Evolutionary conservation across 92 coral and sea anemone genomes (phyloP), one percentile per base, ranked within the genome.

Genomic region (Meandrina meandrites): DNA sequence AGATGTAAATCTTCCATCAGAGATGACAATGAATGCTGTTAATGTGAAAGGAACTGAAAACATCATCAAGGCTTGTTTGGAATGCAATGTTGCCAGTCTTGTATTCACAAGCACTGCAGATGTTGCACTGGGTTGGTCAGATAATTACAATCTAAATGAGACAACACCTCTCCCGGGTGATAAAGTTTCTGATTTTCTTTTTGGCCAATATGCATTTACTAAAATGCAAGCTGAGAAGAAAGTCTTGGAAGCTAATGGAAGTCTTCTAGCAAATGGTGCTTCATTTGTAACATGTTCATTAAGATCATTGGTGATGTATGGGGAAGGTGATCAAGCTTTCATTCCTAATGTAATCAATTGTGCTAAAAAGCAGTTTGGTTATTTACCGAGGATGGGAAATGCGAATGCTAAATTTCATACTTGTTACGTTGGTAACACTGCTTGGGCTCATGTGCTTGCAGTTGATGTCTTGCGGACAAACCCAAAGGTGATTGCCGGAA

Each of bases 361-460:
- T 40, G 85, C 85, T 21, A 81, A 64, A 40, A 81, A 67, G 18
- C 85, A 81, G 85, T 66, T 81, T 62, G 85, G 85, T 67, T 81
- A 81, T 81, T 67, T 86, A 30, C 57, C 89, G 9, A 27, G 60
- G 18, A 58, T 86, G 81, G 76, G 76, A 5, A 35, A 64, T 78
- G 68, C 54, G 14, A 40, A 68, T 22, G 75, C 75, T 21, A 58
- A 58, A 18, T 11, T 86, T 66, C 75, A 86, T 13, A 0, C 34
- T 17, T 86, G 84, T 31, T 86, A 86, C 40, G 89, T 86, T 1
- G 83, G 83, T 24, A 86, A 86, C 78, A 42, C 89, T 0, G 89
- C 89, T 6, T 84, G 88, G 88, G 88, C 88, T 27, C 88, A 85
- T 85, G 60, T 76, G 42, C 42, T 85, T 27, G 89, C 89, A 18